These are phyloP conservation scores for Heliconius himera DNA, from an alignment of 1,140 invertebrate genomes.

Conservation along the genomic window DNA sequence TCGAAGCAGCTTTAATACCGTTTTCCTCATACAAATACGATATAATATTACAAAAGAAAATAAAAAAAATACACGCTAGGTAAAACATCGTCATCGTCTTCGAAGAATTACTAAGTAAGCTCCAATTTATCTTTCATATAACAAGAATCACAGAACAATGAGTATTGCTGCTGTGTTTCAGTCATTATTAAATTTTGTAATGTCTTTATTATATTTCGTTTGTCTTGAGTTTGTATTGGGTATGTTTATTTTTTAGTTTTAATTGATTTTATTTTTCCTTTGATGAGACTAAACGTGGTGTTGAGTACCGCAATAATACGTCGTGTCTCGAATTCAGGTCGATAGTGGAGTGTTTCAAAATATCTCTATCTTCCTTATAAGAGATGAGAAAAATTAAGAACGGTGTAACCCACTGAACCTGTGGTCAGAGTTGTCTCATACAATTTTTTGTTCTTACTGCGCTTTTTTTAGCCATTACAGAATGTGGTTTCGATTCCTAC, in stretches of 20 bases:
- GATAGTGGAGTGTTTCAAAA: too few species aligned
- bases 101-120: neutral
- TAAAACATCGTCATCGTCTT: neutral
- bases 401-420: too few species aligned
- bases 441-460: too few species aligned
- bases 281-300: too few species aligned
- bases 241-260: neutral
- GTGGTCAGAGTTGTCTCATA: too few species aligned
- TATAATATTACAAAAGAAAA: neutral
- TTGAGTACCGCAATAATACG: too few species aligned
- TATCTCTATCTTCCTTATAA: too few species aligned
- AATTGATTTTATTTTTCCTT: too few species aligned
- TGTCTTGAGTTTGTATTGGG: neutral
- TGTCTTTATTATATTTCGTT: neutral
- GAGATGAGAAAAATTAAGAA: too few species aligned
- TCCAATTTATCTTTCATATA: neutral
- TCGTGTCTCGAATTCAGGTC: too few species aligned
- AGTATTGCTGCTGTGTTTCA: neutral
- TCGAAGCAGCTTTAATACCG: neutral
- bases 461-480: too few species aligned
- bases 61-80: neutral
- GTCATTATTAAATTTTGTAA: constrained; percentile 4
- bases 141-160: neutral
- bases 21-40: neutral
- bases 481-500: too few species aligned